phyloP scores from a whole-genome alignment of 2,113 vertebrate genomes.

The Nibea albiflora region DNA sequence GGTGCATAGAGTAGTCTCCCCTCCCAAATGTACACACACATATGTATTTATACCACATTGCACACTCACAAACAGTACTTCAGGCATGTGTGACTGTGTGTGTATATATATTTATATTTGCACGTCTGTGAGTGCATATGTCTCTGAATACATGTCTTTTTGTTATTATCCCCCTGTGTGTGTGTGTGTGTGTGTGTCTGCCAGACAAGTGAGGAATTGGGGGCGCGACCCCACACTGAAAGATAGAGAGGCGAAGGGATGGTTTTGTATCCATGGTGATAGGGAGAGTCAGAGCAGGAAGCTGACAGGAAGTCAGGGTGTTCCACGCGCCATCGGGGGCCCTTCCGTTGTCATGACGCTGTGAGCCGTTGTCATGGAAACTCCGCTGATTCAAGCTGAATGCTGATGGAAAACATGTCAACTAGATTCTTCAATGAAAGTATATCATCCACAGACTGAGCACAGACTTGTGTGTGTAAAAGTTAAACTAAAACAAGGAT shows the following conservation, averaged over 20 bases:
- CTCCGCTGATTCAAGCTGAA: conserved; percentile 63
- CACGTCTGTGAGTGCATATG: conserved; percentile 4
- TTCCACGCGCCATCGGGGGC: conserved; percentile 62
- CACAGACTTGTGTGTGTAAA: conserved; percentile 1
- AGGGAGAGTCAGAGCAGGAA: conserved; percentile 71
- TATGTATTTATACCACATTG: neutral
- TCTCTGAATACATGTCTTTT: conserved; percentile 20
- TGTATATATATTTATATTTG: conserved; percentile 21
- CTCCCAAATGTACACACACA: neutral
- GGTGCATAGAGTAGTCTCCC: neutral
- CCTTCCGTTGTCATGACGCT: conserved; percentile 80
- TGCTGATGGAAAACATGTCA: conserved; percentile 62
- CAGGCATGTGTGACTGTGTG: neutral
- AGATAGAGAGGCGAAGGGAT: conserved; percentile 52
- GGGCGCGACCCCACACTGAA: conserved; percentile 61
- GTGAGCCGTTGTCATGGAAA: conserved; percentile 77
- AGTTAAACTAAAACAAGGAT: neutral
- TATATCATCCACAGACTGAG: neutral
- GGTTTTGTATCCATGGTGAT: conserved; percentile 74
- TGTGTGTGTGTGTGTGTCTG: neutral
- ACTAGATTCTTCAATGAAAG: conserved; percentile 53
- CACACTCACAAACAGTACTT: neutral
- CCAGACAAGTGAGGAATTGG: conserved; percentile 64
- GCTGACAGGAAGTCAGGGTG: conserved; percentile 78
- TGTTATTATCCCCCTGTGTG: conserved; percentile 21